Percentiles rank a stretch among this genome's conserved stretches.
Evolutionary conservation across 2,888 invertebrate species (phyloP).

Genomic region (Dermolepida albohirtum): DNA sequence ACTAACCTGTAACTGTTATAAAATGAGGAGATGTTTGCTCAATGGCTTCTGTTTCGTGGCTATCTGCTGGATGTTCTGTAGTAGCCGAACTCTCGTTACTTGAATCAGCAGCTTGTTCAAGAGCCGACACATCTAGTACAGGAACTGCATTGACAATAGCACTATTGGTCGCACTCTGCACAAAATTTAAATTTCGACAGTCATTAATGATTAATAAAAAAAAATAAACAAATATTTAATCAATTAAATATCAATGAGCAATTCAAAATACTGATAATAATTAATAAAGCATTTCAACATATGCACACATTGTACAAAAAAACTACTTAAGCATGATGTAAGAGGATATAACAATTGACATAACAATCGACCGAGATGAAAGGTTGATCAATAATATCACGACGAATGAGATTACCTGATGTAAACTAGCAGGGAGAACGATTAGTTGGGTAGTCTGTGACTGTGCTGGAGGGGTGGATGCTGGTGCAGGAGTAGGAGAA

Average conservation of each 20-base stretch:
- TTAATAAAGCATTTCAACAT: conserved; percentile 3
- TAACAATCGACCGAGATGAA: conserved; percentile 27
- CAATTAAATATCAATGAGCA: conserved; percentile 1
- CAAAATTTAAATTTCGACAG: conserved; percentile 1
- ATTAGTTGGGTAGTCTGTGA: conserved; percentile 65
- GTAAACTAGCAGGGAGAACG: conserved; percentile 66
- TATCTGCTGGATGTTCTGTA: conserved; percentile 66
- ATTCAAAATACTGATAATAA: neutral
- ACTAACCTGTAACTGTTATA: conserved; percentile 79
- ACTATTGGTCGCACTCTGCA: conserved; percentile 55
- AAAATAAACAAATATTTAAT: no score
- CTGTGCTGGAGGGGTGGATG: conserved; percentile 63
- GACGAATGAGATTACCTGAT: conserved; percentile 60
- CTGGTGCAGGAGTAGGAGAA: conserved; percentile 63
- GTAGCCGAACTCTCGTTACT: conserved; percentile 70
- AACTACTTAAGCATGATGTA: conserved; percentile 27
- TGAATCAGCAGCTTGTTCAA: conserved; percentile 70
- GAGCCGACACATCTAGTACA: conserved; percentile 65
- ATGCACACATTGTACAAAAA: conserved; percentile 10
- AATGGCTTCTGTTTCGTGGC: conserved; percentile 68
- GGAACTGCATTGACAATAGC: conserved; percentile 63
- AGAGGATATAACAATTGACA: conserved; percentile 40
- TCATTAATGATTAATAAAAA: neutral
- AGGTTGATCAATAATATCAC: conserved; percentile 31
- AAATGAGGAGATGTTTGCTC: conserved; percentile 70